Percentiles rank a stretch among this genome's conserved stretches.
These are phyloP conservation scores for Tortrix viridana DNA, from an alignment of 2,888 invertebrate species.

Conservation along the genomic window DNA sequence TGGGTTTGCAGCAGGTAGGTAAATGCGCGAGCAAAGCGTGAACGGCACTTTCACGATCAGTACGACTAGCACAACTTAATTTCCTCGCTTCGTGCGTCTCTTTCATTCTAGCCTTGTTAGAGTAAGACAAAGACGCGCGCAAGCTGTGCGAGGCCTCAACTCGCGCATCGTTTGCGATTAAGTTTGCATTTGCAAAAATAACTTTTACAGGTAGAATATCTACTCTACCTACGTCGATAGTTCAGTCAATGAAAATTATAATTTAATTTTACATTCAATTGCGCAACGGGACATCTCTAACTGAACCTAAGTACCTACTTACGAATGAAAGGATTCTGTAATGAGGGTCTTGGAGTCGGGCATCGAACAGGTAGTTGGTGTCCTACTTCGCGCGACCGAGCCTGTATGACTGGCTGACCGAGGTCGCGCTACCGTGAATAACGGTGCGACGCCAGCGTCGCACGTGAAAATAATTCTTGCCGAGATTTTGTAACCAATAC, in stretches of 20 bases:
- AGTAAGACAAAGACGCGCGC: too few relatives aligned
- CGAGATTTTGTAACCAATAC: conserved; percentile 82
- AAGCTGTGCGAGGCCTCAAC: too few relatives aligned
- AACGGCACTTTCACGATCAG: conserved; percentile 75
- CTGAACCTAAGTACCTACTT: too few relatives aligned
- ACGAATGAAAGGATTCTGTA: not conserved
- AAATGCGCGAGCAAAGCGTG: conserved; percentile 61
- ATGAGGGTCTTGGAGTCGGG: conserved; percentile 42
- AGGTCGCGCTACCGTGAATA: conserved; percentile 62
- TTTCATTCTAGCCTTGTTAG: conserved; percentile 29
- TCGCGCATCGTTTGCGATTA: too few relatives aligned
- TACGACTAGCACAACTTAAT: not conserved
- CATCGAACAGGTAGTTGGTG: conserved; percentile 48
- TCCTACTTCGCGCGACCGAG: conserved; percentile 64
- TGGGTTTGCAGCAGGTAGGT: conserved; percentile 17
- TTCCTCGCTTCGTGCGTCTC: conserved; percentile 44
- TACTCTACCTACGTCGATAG: too few relatives aligned
- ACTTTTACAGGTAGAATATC: too few relatives aligned
- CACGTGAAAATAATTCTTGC: conserved; percentile 84
- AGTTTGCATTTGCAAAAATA: too few relatives aligned
- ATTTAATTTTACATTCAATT: too few relatives aligned
- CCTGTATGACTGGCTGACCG: conserved; percentile 58
- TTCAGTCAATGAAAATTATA: too few relatives aligned
- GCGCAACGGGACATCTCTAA: too few relatives aligned
- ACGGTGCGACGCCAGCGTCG: conserved; percentile 69